Evolutionary conservation across 2,888 invertebrate genomes (phyloP), one percentile per base, ranked within the genome.

Genomic region (Amiota mariae): DNA sequence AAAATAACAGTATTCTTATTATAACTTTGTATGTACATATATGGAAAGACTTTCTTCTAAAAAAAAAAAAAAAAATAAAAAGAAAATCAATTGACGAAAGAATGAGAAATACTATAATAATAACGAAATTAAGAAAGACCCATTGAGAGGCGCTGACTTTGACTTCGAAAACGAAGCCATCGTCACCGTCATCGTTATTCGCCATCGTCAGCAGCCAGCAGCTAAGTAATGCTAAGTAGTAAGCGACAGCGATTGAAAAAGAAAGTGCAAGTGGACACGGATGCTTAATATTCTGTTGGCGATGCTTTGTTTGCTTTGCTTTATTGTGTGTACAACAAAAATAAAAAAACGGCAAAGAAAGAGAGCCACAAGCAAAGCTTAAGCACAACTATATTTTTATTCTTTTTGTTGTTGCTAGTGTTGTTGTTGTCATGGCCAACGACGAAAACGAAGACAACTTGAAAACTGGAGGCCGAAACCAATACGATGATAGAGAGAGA

Each of bases 191-290:
- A 24, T 24, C 24, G 3, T 3, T 24, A 24, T 1, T 3, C 1
- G 24, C 24, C 24, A 36, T 6, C 6, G 36, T 6, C 36, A 36
- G 8, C 36, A 36, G 36, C 36, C 6, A 36, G 36, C 36, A 36
- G 36, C 36, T 36, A 36, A 36, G 8, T 36, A 36, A 36, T 6
- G 36, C 8, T 36, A 36, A 36, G 36, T 6, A 36, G 3, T 36
- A 36, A 36, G 36, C 36, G 75, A 76, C 80, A 73, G 78, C 78
- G 85, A 78, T 78, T 76, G 83, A 87, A 87, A 87, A 87, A 87
- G 87, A 87, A 87, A 87, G 87, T 87, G 87, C 87, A 87, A 87
- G 87, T 87, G 87, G 88, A 87, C 80, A 82, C 87, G 87, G 87
- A 87, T 88, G 87, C 85, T 88, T 88, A 82, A 81, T 88, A 88